Base-by-base conservation (phyloP, 2,888 invertebrate species). In the Cheilosia soror region DNA sequence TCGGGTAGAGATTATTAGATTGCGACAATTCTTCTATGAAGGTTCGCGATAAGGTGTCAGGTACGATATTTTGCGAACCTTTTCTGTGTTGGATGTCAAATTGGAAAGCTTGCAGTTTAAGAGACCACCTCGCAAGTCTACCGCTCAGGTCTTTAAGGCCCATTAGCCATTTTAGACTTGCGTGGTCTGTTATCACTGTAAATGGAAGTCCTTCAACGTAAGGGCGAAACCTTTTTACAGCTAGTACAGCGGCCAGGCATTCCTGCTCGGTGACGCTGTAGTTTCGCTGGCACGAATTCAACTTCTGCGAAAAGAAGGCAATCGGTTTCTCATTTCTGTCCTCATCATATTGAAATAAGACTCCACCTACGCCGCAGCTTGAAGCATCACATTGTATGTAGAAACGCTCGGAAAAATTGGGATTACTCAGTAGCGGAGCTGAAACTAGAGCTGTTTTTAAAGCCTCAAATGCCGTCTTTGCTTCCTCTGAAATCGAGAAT, bases 61-160 rank as follows among this genome's bases (percentile, higher is more conserved):
- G 51, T 5, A 68, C 53, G 2, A 68, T 25, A 53, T 53, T 57
- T 58, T 57, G 42, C 1, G 44, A 40, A 3, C 60, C 72, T 25
- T 49, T 72, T 29, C 47, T 11, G 25, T 71, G 71, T 11, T 71
- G 40, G 3, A 71, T 71, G 9, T 58, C 49, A 49, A 72, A 72
- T 4, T 44, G 4, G 9, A 31, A 55, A 1, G 40, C 57, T 25
- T 69, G 44, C 4, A 69, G 31, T 42, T 69, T 37, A 5, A 57
- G 37, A 0, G 7, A n/a, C 55, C 27, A 15, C 3, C 13, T 44
- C 31, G 31, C 31, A 31, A 31, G 31, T 31, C 31, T 31, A 31
- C 31, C 31, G 20, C 20, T 20, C 20, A 20, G 20, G 20, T 20
- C 20, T 20, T 20, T 20, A 20, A 20, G 20, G 20, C 31, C 31